Percentiles rank a stretch among this genome's conserved stretches.
phyloP scores from a whole-genome alignment of 1,140 invertebrate species.

The Ruditapes philippinarum region DNA sequence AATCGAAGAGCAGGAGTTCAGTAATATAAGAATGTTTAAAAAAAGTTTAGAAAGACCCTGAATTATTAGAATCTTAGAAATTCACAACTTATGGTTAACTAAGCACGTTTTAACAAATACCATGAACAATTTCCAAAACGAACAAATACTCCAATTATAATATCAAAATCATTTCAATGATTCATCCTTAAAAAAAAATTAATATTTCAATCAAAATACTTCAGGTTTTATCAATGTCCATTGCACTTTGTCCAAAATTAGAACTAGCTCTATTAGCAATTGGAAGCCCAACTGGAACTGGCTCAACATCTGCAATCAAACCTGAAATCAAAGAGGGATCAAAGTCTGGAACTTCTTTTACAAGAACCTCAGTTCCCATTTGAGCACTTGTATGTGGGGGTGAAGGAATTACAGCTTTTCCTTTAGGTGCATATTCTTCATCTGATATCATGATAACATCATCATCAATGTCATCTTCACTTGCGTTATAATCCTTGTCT shows the following conservation, averaged over 20 bases:
- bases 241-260: neutral
- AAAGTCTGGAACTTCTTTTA: constrained; percentile 54
- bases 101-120: no score
- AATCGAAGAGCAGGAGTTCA: no score
- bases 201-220: no score
- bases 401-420: constrained; percentile 50
- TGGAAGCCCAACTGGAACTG: neutral
- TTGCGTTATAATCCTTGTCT: constrained; percentile 45
- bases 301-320: neutral
- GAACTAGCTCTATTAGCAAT: neutral
- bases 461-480: constrained; percentile 41
- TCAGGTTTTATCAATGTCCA: neutral
- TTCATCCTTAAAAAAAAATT: no score
- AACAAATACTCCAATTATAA: no score
- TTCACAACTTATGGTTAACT: no score
- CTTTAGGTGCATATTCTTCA: constrained; percentile 53
- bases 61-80: no score
- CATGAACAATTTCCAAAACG: no score
- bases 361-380: constrained; percentile 37
- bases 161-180: no score
- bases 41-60: no score
- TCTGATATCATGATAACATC: constrained; percentile 55
- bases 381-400: constrained; percentile 21
- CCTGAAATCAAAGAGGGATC: constrained; percentile 40
- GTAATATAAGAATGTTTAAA: no score